Conservation (phyloP, 2,888 invertebrate species). For the Rugalucina vietnamica region DNA sequence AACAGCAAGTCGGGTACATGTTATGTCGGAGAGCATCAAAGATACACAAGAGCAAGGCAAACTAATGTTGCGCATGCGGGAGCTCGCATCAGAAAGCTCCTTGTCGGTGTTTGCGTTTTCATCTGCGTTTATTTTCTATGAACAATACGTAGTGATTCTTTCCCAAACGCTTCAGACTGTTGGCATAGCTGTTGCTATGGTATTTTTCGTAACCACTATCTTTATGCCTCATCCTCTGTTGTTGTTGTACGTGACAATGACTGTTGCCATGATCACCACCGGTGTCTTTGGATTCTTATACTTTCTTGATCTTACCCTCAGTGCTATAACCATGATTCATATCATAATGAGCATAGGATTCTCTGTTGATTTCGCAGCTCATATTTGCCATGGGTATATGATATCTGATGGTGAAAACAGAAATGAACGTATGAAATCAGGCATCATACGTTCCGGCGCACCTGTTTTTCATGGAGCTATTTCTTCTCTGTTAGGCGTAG, state of each 20-base stretch:
- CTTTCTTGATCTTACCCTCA: conserved; percentile 71
- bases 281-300: conserved; percentile 77
- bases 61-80: conserved; percentile 67
- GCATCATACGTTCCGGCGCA: conserved; percentile 51
- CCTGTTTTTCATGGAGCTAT: conserved; percentile 63
- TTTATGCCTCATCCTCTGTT: conserved; percentile 75
- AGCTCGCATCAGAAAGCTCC: conserved; percentile 57
- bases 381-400: conserved; percentile 70
- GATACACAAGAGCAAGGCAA: conserved; percentile 86
- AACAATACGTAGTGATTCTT: conserved; percentile 73
- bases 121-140: conserved; percentile 71
- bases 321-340: conserved; percentile 76
- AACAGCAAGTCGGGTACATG: conserved; percentile 92
- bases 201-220: conserved; percentile 72
- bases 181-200: conserved; percentile 71
- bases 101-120: conserved; percentile 65
- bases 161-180: conserved; percentile 73
- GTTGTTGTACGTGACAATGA: conserved; percentile 66
- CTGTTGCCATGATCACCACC: conserved; percentile 70
- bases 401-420: conserved; percentile 31
- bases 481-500: conserved; percentile 63
- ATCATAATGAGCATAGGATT: conserved; percentile 78
- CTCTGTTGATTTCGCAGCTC: conserved; percentile 74
- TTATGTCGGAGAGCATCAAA: conserved; percentile 94
- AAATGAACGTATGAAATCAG: conserved; percentile 43